Conservation (phyloP, 1,140 invertebrate species). For the Eulimnadia texana region DNA sequence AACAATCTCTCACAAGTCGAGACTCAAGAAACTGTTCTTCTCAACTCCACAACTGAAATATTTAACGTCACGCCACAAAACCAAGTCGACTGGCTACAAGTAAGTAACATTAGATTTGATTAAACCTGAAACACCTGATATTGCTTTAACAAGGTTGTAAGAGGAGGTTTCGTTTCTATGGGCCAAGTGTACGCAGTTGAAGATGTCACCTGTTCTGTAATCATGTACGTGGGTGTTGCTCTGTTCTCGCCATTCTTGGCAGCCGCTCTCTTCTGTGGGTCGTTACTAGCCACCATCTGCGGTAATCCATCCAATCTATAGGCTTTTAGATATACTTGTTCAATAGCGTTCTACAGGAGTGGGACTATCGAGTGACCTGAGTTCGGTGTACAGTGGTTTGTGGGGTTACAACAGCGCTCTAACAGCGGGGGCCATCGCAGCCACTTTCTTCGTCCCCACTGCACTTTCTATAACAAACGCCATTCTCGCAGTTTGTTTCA, state of each 20-base stretch:
- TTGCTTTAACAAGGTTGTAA: too few species aligned
- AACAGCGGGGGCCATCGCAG: conserved; percentile 2
- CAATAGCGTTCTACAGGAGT: neutral
- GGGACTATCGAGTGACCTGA: neutral
- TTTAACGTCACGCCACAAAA: neutral
- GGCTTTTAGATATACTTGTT: neutral
- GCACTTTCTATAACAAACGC: neutral
- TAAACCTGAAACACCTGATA: too few species aligned
- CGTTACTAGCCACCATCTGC: neutral
- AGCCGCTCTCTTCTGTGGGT: neutral
- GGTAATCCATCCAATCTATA: neutral
- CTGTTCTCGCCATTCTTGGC: conserved; percentile 4
- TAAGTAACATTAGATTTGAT: too few species aligned
- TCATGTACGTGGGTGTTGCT: conserved; percentile 4
- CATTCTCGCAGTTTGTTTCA: neutral
- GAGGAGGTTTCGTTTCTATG: conserved; percentile 5
- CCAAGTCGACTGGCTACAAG: neutral
- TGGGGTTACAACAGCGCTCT: conserved; percentile 8
- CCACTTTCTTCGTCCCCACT: neutral
- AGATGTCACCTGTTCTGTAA: neutral
- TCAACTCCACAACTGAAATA: neutral
- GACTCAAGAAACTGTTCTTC: neutral
- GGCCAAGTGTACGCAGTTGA: conserved; percentile 9
- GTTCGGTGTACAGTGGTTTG: neutral
- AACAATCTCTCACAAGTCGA: neutral